These are phyloP conservation scores for Julus scandinavius DNA, from an alignment of 2,888 invertebrate species.

Conservation along the genomic window DNA sequence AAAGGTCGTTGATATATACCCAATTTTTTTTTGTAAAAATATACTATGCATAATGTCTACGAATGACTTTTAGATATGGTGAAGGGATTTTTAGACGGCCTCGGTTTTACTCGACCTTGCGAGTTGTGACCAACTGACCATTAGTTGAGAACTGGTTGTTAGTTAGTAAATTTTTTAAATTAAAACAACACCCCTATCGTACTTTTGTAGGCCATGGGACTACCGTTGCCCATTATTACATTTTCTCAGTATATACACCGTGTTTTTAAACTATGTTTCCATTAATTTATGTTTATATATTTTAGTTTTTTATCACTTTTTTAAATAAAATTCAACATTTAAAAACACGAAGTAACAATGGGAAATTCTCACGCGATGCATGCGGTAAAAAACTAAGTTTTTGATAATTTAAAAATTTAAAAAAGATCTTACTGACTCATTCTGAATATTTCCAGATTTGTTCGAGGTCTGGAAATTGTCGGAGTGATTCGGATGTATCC, in stretches of 20 bases:
- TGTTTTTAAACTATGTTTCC: background rate
- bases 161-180: background rate
- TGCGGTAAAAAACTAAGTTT: background rate
- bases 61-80: background rate
- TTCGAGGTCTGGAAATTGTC: background rate
- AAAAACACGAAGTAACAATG: background rate
- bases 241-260: background rate
- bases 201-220: background rate
- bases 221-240: background rate
- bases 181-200: background rate
- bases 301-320: background rate
- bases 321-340: background rate
- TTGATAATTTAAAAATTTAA: background rate
- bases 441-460: too few species aligned
- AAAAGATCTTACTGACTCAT: background rate
- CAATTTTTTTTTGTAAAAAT: background rate
- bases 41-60: background rate
- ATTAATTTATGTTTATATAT: background rate
- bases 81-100: background rate
- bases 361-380: background rate
- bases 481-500: background rate
- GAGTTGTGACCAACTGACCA: background rate
- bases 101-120: background rate
- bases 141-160: background rate
- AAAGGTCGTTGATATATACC: constrained; percentile 1